Evolutionary conservation across 2,113 vertebrate species (phyloP).

Genomic region (Octodon degus): DNA sequence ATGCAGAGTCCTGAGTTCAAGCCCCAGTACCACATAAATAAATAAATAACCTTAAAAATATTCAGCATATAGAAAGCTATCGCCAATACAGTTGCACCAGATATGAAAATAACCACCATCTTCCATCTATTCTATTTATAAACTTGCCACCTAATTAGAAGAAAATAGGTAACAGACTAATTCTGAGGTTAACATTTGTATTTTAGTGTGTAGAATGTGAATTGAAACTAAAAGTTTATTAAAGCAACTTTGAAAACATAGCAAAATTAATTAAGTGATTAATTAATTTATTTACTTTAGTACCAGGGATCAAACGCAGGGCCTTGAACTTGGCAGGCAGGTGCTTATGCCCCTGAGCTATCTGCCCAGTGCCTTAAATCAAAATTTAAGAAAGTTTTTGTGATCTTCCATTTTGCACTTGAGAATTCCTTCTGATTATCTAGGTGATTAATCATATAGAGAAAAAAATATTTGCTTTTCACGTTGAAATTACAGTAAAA

Average conservation of each 20-base stretch:
- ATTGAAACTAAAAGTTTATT: not conserved
- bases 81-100: not conserved
- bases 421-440: not conserved
- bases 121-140: not conserved
- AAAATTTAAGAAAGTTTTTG: not conserved
- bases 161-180: accelerated
- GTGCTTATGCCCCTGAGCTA: too few relatives aligned
- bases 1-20: too few relatives aligned
- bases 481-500: slow-evolving; percentile 31
- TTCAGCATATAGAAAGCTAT: not conserved
- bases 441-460: not conserved
- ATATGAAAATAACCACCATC: not conserved
- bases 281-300: too few relatives aligned
- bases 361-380: not conserved
- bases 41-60: too few relatives aligned
- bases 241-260: not conserved
- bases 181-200: not conserved
- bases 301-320: too few relatives aligned
- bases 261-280: too few relatives aligned
- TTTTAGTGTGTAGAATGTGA: slow-evolving; percentile 9
- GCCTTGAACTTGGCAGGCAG: too few relatives aligned
- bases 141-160: not conserved
- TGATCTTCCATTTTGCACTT: slow-evolving; percentile 31
- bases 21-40: too few relatives aligned
- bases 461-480: not conserved